Percentiles rank a stretch among this genome's conserved stretches.
These are phyloP conservation scores for Galeruca laticollis DNA, from an alignment of 2,888 invertebrate species.

Conservation along the genomic window DNA sequence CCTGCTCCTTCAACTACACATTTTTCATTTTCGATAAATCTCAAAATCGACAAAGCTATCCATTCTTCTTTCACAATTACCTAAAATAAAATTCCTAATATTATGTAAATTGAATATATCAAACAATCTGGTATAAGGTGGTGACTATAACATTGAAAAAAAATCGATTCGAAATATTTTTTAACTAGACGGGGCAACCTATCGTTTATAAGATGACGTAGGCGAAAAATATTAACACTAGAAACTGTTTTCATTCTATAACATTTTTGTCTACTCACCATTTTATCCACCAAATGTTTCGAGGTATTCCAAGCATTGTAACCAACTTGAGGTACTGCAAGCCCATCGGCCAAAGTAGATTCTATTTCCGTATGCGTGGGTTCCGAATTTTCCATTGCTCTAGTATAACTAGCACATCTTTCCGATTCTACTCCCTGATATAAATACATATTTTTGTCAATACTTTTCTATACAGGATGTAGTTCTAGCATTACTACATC, in stretches of 20 bases:
- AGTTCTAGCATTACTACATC: not conserved
- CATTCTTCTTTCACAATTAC: constrained; percentile 74
- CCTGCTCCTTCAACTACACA: constrained; percentile 82
- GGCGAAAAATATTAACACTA: too few relatives aligned
- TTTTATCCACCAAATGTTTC: constrained; percentile 73
- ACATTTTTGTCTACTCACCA: constrained; percentile 67
- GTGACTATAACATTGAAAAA: too few relatives aligned
- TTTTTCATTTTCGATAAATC: constrained; percentile 76
- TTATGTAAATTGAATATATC: too few relatives aligned
- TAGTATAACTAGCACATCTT: constrained; percentile 87
- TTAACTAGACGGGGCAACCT: too few relatives aligned
- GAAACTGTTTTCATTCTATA: not conserved
- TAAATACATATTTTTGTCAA: not conserved
- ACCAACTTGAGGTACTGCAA: constrained; percentile 78
- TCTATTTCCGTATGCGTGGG: constrained; percentile 69
- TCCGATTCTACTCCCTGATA: constrained; percentile 89
- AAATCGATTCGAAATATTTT: too few relatives aligned
- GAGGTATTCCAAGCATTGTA: constrained; percentile 77
- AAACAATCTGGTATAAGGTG: too few relatives aligned
- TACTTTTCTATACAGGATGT: not conserved
- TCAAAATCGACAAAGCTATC: constrained; percentile 75
- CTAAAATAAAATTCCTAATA: constrained; percentile 57
- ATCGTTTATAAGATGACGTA: too few relatives aligned
- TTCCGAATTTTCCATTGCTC: constrained; percentile 71
- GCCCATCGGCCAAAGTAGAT: constrained; percentile 77